Conservation (phyloP, 2,888 invertebrate species). For the Limnephilus lunatus region DNA sequence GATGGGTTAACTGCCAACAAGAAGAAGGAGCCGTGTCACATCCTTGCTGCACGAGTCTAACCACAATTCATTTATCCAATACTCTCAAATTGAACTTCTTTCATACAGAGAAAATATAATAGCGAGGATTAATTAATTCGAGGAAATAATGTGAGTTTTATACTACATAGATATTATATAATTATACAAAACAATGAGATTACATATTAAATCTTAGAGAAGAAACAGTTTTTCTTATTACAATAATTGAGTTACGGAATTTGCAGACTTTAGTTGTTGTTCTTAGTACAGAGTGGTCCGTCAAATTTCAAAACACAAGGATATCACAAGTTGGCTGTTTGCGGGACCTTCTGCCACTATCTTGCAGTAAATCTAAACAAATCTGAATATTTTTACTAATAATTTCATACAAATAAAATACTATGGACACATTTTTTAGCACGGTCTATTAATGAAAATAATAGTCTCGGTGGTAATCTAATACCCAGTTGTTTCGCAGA, state of each 20-base stretch:
- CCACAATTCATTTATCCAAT: not conserved
- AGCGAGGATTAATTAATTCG: not conserved
- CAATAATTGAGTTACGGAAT: not conserved
- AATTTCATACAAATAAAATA: not conserved
- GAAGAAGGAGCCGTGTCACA: not conserved
- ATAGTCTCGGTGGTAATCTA: not conserved
- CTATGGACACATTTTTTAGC: not conserved
- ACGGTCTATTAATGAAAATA: constrained; percentile 5
- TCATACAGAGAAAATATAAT: not conserved
- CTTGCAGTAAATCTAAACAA: not conserved
- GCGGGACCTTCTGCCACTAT: not conserved
- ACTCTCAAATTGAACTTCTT: not conserved
- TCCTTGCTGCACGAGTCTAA: not conserved
- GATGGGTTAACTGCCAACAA: not conserved
- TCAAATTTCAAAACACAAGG: not conserved
- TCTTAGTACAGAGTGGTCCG: not conserved
- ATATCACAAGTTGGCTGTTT: not conserved
- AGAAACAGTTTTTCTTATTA: not conserved
- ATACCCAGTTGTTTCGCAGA: not conserved
- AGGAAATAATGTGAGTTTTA: not conserved
- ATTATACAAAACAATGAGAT: constrained; percentile 4
- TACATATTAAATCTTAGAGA: not conserved
- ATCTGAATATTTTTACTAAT: not conserved
- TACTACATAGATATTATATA: not conserved
- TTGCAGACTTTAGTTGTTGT: not conserved